Evolutionary conservation across 2,888 invertebrate species (phyloP).

Genomic region (Euspilapteryx auroguttella): DNA sequence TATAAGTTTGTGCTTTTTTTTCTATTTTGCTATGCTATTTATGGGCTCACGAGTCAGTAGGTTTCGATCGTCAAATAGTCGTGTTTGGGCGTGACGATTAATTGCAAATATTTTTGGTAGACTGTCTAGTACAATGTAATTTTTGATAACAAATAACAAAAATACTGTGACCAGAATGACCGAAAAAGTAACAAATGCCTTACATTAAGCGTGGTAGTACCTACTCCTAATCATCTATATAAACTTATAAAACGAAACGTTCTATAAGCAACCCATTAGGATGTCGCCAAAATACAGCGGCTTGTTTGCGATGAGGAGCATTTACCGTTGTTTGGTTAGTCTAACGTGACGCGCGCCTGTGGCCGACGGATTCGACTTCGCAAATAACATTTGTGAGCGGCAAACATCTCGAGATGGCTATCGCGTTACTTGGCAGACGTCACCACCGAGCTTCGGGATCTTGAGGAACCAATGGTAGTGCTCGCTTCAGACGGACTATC

Average conservation of each 20-base stretch:
- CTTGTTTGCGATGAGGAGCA: slow-evolving; percentile 31
- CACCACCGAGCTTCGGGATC: too few species aligned
- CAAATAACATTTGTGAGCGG: slow-evolving; percentile 47
- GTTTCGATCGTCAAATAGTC: slow-evolving; percentile 1
- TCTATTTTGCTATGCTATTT: slow-evolving; percentile 13
- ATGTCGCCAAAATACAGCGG: slow-evolving; percentile 41
- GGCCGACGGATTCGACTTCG: slow-evolving; percentile 45
- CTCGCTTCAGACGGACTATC: too few species aligned
- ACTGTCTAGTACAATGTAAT: too few species aligned
- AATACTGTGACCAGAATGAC: too few species aligned
- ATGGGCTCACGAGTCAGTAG: slow-evolving; percentile 6
- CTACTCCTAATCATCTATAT: too few species aligned
- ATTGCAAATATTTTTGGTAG: too few species aligned
- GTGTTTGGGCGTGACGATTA: too few species aligned
- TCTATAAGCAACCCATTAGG: slow-evolving; percentile 20
- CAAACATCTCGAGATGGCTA: slow-evolving; percentile 45
- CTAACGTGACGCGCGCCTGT: slow-evolving; percentile 27
- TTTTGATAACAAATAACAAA: too few species aligned
- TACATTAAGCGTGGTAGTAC: too few species aligned
- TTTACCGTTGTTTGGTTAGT: slow-evolving; percentile 37
- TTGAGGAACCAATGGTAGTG: too few species aligned
- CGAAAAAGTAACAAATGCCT: too few species aligned
- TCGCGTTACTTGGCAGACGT: slow-evolving; percentile 27
- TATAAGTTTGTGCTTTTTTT: slow-evolving; percentile 29
- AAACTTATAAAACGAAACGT: too few species aligned